These are phyloP conservation scores for Eudyptes chrysolophus DNA, from an alignment of 2,113 vertebrate species.

Conservation along the genomic window DNA sequence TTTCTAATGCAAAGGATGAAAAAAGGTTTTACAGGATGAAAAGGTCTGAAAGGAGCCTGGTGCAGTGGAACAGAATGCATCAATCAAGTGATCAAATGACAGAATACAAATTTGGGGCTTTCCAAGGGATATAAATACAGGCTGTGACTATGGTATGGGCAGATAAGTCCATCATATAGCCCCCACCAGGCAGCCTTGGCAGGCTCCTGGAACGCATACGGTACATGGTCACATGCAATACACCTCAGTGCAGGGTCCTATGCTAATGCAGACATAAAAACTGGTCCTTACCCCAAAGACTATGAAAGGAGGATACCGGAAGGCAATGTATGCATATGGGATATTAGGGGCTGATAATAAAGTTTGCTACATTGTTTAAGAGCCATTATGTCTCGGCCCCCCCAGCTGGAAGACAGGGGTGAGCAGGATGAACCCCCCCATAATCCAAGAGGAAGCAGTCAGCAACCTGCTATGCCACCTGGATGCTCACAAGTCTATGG, in stretches of 20 bases:
- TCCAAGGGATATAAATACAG: not conserved
- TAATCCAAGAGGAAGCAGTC: too few relatives aligned
- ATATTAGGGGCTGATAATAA: not conserved
- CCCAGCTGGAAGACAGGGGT: too few relatives aligned
- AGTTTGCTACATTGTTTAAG: not conserved
- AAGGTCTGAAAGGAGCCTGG: not conserved
- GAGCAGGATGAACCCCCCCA: too few relatives aligned
- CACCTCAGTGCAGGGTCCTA: not conserved
- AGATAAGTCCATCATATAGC: not conserved
- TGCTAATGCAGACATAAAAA: not conserved
- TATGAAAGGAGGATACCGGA: not conserved
- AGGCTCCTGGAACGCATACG: not conserved
- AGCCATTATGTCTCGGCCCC: not conserved
- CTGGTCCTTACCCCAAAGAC: not conserved
- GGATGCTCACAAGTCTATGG: too few relatives aligned
- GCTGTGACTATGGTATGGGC: not conserved
- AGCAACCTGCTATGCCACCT: too few relatives aligned
- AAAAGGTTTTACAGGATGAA: not conserved
- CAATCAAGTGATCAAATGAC: not conserved
- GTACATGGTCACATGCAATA: not conserved
- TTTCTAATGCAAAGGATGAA: not conserved
- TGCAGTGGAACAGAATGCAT: not conserved
- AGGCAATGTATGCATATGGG: not conserved
- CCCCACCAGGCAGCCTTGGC: accelerated
- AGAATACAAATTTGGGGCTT: not conserved